Percentiles rank a stretch among this genome's conserved stretches.
phyloP scores from a whole-genome alignment of 1,140 invertebrate genomes.

The Apis mellifera region Amel_HAv3.1 CM009936.2:16182501-16183000 shows the following conservation, averaged over 20 bases:
- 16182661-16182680: no score
- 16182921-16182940: slow-evolving; percentile 36
- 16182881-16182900: slow-evolving; percentile 20
- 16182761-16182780: no score
- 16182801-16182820: slow-evolving; percentile 1
- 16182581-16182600: no score
- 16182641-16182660: no score
- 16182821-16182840: neutral
- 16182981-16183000: neutral
- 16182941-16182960: neutral
- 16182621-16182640: no score
- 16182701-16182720: no score
- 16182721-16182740: neutral
- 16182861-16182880: slow-evolving; percentile 9
- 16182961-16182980: neutral
- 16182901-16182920: slow-evolving; percentile 13
- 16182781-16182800: neutral
- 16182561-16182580: no score
- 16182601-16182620: no score
- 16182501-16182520: neutral
- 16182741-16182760: neutral
- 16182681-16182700: no score
- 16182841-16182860: neutral
- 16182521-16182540: neutral
- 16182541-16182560: no score